A percentile compares a stretch with the other conserved stretches of the same genome.
Conservation (phyloP, 2,113 vertebrate genomes). For the Odontophorus gujanensis region DNA sequence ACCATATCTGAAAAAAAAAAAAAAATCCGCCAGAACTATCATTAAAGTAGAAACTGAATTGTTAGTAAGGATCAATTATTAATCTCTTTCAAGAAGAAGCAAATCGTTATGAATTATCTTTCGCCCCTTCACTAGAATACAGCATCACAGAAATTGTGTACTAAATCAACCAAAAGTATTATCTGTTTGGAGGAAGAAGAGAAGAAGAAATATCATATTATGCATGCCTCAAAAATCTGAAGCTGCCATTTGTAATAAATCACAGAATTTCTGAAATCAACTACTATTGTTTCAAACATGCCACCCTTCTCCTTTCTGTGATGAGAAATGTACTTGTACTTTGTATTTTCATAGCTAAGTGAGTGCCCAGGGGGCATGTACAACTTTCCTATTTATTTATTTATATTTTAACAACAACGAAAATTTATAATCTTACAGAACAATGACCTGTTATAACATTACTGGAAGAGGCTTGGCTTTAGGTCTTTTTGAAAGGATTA, state of each 20-base stretch:
- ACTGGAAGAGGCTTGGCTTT: neutral
- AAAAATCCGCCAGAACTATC: neutral
- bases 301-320: neutral
- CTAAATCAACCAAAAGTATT: neutral
- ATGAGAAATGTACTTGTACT: conserved; percentile 2
- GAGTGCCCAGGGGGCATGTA: neutral
- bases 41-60: neutral
- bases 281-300: conserved; percentile 16
- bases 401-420: neutral
- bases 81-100: neutral
- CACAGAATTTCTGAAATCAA: conserved; percentile 34
- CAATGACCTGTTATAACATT: neutral
- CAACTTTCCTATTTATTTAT: conserved; percentile 11
- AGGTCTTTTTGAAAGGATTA: neutral
- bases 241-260: neutral
- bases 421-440: conserved; percentile 14
- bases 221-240: conserved; percentile 42
- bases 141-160: neutral
- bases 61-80: neutral
- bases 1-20: neutral
- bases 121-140: neutral
- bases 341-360: neutral
- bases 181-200: neutral
- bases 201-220: conserved; percentile 2
- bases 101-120: neutral